These are phyloP conservation scores for Champsocephalus esox DNA, from an alignment of 2,797 vertebrate species.

Conservation along the genomic window DNA sequence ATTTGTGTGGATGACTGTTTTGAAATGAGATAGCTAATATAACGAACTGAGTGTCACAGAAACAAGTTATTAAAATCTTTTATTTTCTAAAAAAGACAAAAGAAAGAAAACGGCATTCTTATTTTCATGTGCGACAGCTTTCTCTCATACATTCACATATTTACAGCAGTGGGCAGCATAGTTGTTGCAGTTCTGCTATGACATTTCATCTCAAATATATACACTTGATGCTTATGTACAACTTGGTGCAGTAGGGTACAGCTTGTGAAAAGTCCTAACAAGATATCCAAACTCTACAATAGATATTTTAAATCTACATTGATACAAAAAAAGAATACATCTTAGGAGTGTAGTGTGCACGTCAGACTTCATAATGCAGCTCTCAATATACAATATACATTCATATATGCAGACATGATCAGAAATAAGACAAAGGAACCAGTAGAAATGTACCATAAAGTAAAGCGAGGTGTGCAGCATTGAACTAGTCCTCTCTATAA, in stretches of 20 bases:
- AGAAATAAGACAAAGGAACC: constrained; percentile 12
- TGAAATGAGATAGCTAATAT: no score
- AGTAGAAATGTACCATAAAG: constrained; percentile 42
- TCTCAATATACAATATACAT: constrained; percentile 23
- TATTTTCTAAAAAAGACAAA: constrained; percentile 9
- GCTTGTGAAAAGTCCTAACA: constrained; percentile 26
- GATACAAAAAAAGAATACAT: constrained; percentile 29
- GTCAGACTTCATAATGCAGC: constrained; percentile 24
- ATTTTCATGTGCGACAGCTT: constrained; percentile 49
- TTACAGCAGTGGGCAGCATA: constrained; percentile 60
- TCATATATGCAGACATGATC: constrained; percentile 23
- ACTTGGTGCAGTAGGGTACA: constrained; percentile 8
- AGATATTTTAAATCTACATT: constrained; percentile 19
- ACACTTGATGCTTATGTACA: constrained; percentile 56
- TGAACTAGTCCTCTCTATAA: constrained; percentile 39
- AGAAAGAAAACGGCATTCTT: constrained; percentile 34
- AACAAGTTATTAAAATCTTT: constrained; percentile 3
- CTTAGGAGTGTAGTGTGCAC: constrained; percentile 30
- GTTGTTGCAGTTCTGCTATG: constrained; percentile 20
- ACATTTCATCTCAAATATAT: constrained; percentile 38
- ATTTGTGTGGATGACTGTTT: neutral
- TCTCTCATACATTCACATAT: constrained; percentile 64
- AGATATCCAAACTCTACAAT: constrained; percentile 48
- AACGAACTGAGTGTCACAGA: neutral
- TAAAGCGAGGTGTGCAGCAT: constrained; percentile 52